Evolutionary conservation across 2,888 invertebrate species (phyloP), one percentile per base, ranked within the genome.

Genomic region (Formica aserva): DNA sequence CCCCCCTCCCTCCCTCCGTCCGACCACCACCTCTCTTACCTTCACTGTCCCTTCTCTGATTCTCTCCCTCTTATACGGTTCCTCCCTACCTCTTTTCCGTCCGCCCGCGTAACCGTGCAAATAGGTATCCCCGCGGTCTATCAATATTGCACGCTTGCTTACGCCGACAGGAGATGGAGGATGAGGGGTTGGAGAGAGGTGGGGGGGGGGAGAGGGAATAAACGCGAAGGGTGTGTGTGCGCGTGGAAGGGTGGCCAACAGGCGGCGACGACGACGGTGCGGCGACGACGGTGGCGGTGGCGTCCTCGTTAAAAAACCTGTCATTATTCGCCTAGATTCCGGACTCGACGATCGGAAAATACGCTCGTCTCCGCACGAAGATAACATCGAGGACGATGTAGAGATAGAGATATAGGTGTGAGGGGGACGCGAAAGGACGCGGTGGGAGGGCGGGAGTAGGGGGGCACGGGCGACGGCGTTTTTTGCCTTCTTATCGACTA

Each of bases 81-180:
- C 32, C 41, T 26, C 55, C 71, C 55, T 66, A 32, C 29, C 84
- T 82, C 82, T 76, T 63, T 72, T 62, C 48, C 72, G 29, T 57
- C 55, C 75, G 66, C 76, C 18, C 85, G 80, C 88, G 83, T 84
- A 86, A 82, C 89, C 88, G 82, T 83, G 89, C 86, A 83, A 90
- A 91, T 90, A 91, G 90, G 89, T 87, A 80, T 83, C 85, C 78
- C 85, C 86, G 85, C 85, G 87, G 86, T 91, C 89, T 91, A 91
- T 90, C 91, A 88, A 89, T 88, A 89, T 90, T 90, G 88, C 85
- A 89, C 87, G 89, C 84, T 86, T 88, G 86, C 87, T 89, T 88
- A 86, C 85, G 83, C 89, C 83, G 82, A 60, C 63, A 52, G 48
- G 48, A 48, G 48, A 2, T n/a, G 18, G 48, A 48, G 66, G 32